These are phyloP conservation scores for Luscinia luscinia DNA, from an alignment of 2,797 vertebrate genomes.

Conservation along the genomic window DNA sequence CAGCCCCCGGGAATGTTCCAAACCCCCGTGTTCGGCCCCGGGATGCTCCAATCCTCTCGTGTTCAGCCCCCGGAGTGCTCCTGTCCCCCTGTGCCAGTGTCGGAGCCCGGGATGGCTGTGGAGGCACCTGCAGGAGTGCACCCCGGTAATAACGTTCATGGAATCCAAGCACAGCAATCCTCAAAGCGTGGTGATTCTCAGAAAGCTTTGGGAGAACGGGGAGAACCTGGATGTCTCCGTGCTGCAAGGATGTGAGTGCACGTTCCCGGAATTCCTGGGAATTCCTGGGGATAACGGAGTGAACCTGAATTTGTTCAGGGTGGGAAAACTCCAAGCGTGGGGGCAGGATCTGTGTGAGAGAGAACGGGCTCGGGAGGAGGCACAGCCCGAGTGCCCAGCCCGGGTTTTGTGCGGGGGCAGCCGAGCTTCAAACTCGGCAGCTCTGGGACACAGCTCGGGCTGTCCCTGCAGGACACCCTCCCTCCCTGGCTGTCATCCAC, in stretches of 20 bases:
- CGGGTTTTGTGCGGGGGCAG: not conserved
- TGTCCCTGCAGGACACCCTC: too few relatives aligned
- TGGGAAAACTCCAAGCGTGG: too few relatives aligned
- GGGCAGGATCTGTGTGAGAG: not conserved
- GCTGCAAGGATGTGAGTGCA: not conserved
- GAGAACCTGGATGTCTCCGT: not conserved
- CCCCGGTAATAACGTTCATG: conserved; percentile 72
- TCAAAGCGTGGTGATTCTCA: not conserved
- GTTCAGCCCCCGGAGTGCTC: not conserved
- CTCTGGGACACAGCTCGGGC: not conserved
- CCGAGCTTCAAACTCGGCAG: not conserved
- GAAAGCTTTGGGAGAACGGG: not conserved
- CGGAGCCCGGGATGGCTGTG: conserved; percentile 78
- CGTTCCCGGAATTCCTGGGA: not conserved
- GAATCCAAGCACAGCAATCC: not conserved
- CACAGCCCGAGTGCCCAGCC: not conserved
- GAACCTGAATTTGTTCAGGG: too few relatives aligned
- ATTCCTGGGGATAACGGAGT: too few relatives aligned
- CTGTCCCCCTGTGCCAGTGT: accelerated
- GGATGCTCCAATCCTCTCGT: not conserved
- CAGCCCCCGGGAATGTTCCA: too few relatives aligned
- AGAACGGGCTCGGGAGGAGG: conserved; percentile 58
- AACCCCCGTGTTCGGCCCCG: too few relatives aligned
- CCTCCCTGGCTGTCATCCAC: not conserved
- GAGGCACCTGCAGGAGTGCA: conserved; percentile 78